phyloP scores from a whole-genome alignment of 2,888 invertebrate genomes.

The Drosophila prolongata region DNA sequence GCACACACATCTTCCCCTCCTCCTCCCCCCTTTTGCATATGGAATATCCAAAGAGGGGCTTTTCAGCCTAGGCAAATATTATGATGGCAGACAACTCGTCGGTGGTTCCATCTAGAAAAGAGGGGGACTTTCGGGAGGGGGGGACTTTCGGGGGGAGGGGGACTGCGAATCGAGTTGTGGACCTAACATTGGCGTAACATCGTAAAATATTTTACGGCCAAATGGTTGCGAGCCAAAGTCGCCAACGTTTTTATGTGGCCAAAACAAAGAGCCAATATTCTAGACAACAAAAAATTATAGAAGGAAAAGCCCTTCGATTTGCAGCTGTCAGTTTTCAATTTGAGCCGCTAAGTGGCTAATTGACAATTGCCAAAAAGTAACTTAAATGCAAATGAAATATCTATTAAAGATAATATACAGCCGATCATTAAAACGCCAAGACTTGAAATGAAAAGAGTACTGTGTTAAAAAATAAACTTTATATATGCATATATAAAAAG shows the following conservation, averaged over 20 bases:
- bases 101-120: constrained; percentile 10
- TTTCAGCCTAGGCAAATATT: constrained; percentile 76
- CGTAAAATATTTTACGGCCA: constrained; percentile 79
- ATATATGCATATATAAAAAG: constrained; percentile 33
- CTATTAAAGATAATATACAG: constrained; percentile 45
- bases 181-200: constrained; percentile 70
- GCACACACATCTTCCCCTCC: constrained; percentile 9
- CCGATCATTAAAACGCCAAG: constrained; percentile 41
- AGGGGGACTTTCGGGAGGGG: not conserved
- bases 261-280: constrained; percentile 27
- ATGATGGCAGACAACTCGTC: constrained; percentile 67
- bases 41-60: constrained; percentile 17
- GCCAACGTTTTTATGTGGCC: constrained; percentile 69
- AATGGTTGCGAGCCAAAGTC: constrained; percentile 57
- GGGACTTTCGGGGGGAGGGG: not conserved
- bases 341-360: constrained; percentile 29
- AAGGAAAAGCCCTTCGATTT: constrained; percentile 18
- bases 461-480: constrained; percentile 24
- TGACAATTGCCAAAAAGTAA: constrained; percentile 41
- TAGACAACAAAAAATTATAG: not conserved
- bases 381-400: constrained; percentile 38
- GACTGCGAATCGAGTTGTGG: constrained; percentile 34
- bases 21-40: no score
- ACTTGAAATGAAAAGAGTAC: constrained; percentile 10
- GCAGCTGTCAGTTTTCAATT: constrained; percentile 47